Percentiles rank a stretch among this genome's conserved stretches.
These are phyloP conservation scores for Trachythela sp. DNA, from an alignment of 64 coral and sea anemone species.

Conservation along the genomic window DNA sequence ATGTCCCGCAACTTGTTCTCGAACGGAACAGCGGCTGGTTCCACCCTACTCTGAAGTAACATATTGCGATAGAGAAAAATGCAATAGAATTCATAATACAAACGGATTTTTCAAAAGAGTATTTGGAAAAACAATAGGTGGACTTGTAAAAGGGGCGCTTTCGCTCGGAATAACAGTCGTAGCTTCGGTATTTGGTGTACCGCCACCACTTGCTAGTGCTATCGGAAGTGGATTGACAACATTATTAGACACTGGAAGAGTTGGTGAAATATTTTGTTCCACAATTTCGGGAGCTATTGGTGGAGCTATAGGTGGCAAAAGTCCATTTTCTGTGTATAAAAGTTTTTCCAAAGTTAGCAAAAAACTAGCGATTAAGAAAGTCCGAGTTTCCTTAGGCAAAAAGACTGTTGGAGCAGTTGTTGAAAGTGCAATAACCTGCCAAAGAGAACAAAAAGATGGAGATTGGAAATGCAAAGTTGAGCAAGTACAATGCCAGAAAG, in stretches of 20 bases:
- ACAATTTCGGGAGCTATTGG: background rate
- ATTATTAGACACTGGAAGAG: background rate
- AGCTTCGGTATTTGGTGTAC: background rate
- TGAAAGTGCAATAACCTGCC: background rate
- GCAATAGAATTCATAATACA: background rate
- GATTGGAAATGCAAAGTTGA: background rate
- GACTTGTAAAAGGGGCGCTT: background rate
- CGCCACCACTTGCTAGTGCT: background rate
- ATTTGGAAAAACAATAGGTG: background rate
- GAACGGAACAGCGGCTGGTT: background rate
- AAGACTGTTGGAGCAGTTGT: background rate
- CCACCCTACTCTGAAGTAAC: background rate
- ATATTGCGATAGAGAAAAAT: background rate
- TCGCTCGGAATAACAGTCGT: background rate
- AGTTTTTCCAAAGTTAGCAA: too few relatives aligned
- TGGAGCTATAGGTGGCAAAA: background rate
- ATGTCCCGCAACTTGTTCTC: background rate
- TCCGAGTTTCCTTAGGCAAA: background rate
- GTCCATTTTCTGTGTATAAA: too few relatives aligned
- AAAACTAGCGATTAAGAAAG: background rate
- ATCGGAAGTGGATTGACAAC: background rate
- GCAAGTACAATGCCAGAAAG: background rate
- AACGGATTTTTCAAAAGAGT: background rate
- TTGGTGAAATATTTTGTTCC: background rate
- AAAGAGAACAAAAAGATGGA: slow-evolving; percentile 4